Percentiles rank a stretch among this genome's conserved stretches.
Conservation (phyloP, 2,797 vertebrate genomes). For the Pipistrellus kuhlii region DNA sequence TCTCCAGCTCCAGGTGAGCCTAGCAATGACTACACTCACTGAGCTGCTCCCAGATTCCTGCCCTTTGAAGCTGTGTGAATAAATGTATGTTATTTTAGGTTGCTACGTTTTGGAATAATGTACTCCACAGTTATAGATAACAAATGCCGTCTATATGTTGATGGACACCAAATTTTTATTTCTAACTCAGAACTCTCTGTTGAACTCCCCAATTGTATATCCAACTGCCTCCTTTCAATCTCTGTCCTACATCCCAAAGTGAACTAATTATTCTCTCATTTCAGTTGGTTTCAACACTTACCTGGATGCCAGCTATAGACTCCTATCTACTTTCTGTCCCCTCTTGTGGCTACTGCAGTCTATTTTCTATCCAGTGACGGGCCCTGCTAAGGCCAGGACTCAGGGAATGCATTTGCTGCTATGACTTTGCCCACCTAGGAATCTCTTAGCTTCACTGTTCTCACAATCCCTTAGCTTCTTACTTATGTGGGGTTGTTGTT, state of each 20-base stretch:
- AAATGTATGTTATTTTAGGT: conserved; percentile 14
- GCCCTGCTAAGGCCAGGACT: not conserved
- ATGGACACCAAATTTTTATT: not conserved
- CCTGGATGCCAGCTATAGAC: not conserved
- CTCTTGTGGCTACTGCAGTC: not conserved
- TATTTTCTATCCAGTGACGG: not conserved
- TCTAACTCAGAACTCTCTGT: not conserved
- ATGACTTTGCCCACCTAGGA: not conserved
- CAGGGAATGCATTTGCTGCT: not conserved
- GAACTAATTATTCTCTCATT: not conserved
- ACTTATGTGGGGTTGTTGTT: not conserved
- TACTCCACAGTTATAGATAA: not conserved
- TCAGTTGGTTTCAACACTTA: not conserved
- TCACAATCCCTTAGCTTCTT: not conserved
- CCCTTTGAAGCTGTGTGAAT: not conserved
- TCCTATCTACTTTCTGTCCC: not conserved
- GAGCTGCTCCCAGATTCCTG: not conserved
- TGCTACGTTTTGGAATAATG: not conserved
- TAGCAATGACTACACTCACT: not conserved
- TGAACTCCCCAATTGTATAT: not conserved
- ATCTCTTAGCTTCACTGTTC: not conserved
- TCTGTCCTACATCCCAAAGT: not conserved
- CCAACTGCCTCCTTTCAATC: not conserved
- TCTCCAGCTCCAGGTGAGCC: not conserved
- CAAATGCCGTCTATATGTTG: not conserved